phyloP scores from a whole-genome alignment of 2,888 invertebrate species.

The Trachelus stipa region DNA sequence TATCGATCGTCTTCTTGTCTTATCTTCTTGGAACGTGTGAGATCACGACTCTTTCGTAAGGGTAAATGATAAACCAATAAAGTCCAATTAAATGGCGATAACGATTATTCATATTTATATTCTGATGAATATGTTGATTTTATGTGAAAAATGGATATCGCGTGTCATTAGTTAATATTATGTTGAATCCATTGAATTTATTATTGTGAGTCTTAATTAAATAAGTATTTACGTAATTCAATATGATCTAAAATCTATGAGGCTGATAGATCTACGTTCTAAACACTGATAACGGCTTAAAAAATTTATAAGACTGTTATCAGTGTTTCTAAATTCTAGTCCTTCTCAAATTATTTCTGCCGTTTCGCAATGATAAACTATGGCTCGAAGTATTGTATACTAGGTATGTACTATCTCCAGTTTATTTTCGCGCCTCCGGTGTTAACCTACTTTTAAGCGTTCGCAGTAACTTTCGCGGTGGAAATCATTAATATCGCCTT shows the following conservation, averaged over 20 bases:
- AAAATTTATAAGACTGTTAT: not conserved
- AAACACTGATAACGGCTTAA: no score
- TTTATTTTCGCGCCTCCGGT: not conserved
- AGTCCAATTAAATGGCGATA: not conserved
- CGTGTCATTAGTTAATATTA: not conserved
- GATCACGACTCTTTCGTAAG: not conserved
- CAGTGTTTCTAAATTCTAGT: not conserved
- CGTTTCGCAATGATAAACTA: not conserved
- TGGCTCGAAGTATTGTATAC: not conserved
- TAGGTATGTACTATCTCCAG: not conserved
- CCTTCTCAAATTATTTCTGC: not conserved
- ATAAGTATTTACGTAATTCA: not conserved
- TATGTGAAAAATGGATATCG: not conserved
- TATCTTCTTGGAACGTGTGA: not conserved
- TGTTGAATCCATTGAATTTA: not conserved
- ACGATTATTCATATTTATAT: not conserved
- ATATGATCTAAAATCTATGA: not conserved
- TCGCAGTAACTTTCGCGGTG: not conserved
- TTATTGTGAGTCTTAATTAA: not conserved
- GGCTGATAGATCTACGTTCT: no score
- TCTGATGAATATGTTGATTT: not conserved
- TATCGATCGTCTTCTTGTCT: not conserved
- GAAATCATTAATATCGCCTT: constrained; percentile 42
- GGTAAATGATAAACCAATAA: not conserved
- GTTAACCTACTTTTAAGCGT: not conserved